Conservation (phyloP, 1,140 invertebrate species). For the Notospermus geniculatus region DNA sequence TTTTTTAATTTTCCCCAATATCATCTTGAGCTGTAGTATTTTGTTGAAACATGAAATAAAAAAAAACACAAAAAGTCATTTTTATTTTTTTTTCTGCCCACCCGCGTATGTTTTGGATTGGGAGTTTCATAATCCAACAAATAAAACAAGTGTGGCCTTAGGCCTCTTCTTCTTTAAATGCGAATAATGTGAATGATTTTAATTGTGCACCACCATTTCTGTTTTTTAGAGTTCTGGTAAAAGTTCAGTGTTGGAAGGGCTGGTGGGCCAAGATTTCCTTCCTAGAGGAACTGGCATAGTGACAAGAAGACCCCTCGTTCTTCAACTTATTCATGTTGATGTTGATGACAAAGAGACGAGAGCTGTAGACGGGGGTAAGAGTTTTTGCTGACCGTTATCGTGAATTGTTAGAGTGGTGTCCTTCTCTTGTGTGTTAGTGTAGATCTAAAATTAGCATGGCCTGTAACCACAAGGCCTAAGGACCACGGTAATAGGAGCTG, state of each 20-base stretch:
- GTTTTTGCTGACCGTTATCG: neutral
- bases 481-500: too few relatives aligned
- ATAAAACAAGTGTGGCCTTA: neutral
- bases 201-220: conserved; percentile 18
- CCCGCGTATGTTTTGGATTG: too few relatives aligned
- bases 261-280: conserved; percentile 97
- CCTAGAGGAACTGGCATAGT: conserved; percentile 97
- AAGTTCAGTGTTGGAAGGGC: conserved; percentile 97
- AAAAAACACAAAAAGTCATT: too few relatives aligned
- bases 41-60: too few relatives aligned
- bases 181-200: neutral
- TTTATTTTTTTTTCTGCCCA: too few relatives aligned
- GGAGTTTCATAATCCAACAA: too few relatives aligned
- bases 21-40: too few relatives aligned
- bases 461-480: too few relatives aligned
- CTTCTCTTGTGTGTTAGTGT: too few relatives aligned
- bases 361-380: conserved; percentile 69
- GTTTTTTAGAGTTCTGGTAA: conserved; percentile 91
- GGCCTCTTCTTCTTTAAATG: neutral
- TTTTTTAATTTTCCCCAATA: too few relatives aligned
- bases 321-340: conserved; percentile 90
- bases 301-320: conserved; percentile 87
- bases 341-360: conserved; percentile 83
- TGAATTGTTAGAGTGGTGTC: too few relatives aligned
- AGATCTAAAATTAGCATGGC: too few relatives aligned